Conservation (phyloP, 2,888 invertebrate genomes). For the Callyntrura guangdongensis region DNA sequence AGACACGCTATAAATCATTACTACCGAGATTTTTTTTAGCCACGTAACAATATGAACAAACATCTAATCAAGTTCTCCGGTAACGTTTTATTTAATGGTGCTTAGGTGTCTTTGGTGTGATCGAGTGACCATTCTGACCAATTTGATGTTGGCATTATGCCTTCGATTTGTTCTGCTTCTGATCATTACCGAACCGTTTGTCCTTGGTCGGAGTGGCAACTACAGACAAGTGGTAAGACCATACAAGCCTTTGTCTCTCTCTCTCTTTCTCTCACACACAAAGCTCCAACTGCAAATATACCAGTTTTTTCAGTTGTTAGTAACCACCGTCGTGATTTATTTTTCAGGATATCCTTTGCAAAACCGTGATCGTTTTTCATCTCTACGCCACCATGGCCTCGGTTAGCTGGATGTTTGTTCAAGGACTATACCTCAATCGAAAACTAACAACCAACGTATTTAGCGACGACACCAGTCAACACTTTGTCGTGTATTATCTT, state of each 20-base stretch:
- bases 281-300: no score
- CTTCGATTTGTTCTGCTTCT: slow-evolving; percentile 86
- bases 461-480: slow-evolving; percentile 86
- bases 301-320: no score
- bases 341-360: slow-evolving; percentile 87
- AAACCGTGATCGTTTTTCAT: slow-evolving; percentile 86
- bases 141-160: slow-evolving; percentile 85
- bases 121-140: slow-evolving; percentile 83
- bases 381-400: slow-evolving; percentile 87
- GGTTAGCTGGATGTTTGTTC: slow-evolving; percentile 89
- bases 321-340: no score
- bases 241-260: no score
- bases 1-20: no score
- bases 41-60: no score
- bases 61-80: no score
- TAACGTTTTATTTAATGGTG: no score
- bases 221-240: slow-evolving; percentile 86
- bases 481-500: slow-evolving; percentile 87
- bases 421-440: slow-evolving; percentile 68
- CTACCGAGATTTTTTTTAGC: no score
- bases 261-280: no score
- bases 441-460: slow-evolving; percentile 88
- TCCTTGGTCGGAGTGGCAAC: slow-evolving; percentile 85
- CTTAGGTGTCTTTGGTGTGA: slow-evolving; percentile 85
- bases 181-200: slow-evolving; percentile 86